Conservation (phyloP, 2,113 vertebrate genomes). For the Nothobranchius furzeri region DNA sequence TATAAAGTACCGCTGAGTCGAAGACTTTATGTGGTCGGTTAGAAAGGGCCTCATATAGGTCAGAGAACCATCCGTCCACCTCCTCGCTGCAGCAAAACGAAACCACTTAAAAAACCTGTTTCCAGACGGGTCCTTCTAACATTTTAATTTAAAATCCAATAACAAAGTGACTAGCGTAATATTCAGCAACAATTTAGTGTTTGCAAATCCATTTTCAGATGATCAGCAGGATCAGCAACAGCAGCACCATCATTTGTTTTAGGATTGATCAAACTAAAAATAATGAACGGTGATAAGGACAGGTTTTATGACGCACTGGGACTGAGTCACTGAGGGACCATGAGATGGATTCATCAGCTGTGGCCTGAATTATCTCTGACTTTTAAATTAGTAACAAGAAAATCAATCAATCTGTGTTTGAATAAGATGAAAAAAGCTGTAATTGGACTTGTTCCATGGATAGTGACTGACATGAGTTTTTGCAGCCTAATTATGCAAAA, state of each 20-base stretch:
- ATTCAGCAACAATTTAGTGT: slow-evolving; percentile 11
- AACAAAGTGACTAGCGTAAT: slow-evolving; percentile 15
- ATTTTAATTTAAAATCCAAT: slow-evolving; percentile 45
- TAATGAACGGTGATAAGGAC: slow-evolving; percentile 7
- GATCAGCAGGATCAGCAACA: slow-evolving; percentile 13
- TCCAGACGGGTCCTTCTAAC: background rate
- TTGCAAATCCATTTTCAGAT: slow-evolving; percentile 29
- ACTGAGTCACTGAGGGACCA: background rate
- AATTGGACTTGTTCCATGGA: background rate
- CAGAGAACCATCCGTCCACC: slow-evolving; percentile 66
- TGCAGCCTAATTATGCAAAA: background rate
- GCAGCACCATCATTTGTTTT: slow-evolving; percentile 26
- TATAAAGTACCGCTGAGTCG: slow-evolving; percentile 39
- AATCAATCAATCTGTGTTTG: background rate
- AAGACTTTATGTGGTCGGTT: slow-evolving; percentile 16
- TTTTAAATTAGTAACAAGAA: background rate
- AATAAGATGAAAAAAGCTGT: background rate
- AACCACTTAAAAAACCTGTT: slow-evolving; percentile 4
- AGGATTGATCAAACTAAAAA: slow-evolving; percentile 35
- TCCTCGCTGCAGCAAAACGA: slow-evolving; percentile 54
- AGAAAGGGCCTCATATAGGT: slow-evolving; percentile 58
- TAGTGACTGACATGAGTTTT: too few relatives aligned
- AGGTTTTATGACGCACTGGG: slow-evolving; percentile 11
- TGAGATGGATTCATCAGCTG: background rate
- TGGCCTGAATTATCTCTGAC: too few relatives aligned